Conservation (phyloP, 2,113 vertebrate species). For the Poeciliopsis prolifica region DNA sequence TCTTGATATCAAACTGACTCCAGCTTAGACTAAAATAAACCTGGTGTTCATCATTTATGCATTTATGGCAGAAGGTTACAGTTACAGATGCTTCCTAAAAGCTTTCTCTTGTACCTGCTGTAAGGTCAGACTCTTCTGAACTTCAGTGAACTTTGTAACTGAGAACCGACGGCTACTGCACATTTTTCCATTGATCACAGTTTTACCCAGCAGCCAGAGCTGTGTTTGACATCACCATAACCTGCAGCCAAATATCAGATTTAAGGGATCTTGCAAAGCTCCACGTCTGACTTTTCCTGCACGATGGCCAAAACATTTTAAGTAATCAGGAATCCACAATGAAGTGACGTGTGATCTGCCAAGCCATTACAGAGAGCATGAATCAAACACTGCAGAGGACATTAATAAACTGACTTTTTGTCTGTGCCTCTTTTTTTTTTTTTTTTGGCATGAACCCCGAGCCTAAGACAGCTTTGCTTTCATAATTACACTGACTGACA, state of each 20-base stretch:
- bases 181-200: background rate
- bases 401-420: constrained; percentile 69
- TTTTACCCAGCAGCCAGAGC: constrained; percentile 24
- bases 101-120: constrained; percentile 20
- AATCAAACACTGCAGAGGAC: constrained; percentile 65
- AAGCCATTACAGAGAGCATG: constrained; percentile 55
- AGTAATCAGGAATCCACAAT: constrained; percentile 48
- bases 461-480: constrained; percentile 64
- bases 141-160: constrained; percentile 1
- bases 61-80: background rate
- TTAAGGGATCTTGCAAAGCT: constrained; percentile 51
- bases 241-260: constrained; percentile 51
- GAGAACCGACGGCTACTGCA: background rate
- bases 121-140: background rate
- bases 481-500: constrained; percentile 80
- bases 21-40: too few relatives aligned
- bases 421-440: constrained; percentile 47
- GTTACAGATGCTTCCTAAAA: background rate
- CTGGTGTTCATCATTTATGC: too few relatives aligned
- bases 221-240: constrained; percentile 64
- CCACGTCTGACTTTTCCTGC: constrained; percentile 38
- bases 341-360: constrained; percentile 66
- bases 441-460: constrained; percentile 37
- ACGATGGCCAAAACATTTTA: constrained; percentile 60
- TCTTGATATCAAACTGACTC: too few relatives aligned